Base-by-base conservation (phyloP, 2,888 invertebrate species). In the Tinea trinotella region DNA sequence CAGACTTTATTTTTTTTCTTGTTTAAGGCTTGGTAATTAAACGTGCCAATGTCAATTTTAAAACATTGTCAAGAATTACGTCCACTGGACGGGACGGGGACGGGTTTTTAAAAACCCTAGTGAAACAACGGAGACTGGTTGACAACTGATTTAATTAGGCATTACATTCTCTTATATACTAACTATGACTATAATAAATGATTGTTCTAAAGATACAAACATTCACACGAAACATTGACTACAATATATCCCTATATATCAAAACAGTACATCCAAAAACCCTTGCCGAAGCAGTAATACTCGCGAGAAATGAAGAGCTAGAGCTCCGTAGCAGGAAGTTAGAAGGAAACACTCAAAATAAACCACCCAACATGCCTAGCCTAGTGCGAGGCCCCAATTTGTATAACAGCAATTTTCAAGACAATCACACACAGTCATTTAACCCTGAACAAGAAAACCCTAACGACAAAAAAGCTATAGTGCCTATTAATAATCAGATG, bases 231-330 rank as follows among this genome's bases (percentile, higher is more conserved):
- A 49, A 49, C 12, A 9, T 49, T 17, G 22, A 20, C 3, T 22
- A 49, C 13, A 20, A 49, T 18, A 49, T 49, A 49, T 5, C 20
- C 2, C 9, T 49, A 49, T 6, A 6, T 4, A 22, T 49, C 3
- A 49, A 12, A 20, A 22, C 20, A 3, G 3, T 3, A 7, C 49
- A 49, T 6, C 49, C 49, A 6, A 49, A 18, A 49, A 13, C 13
- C 2, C 20, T 49, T 6, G 49, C 18, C 18, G 13, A 3, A 2
- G 49, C 49, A 10, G 20, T 49, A 20, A 22, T 22, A 9, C 13
- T 49, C 10, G 49, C 49, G 3, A 3, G 49, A 20, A 19, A 49
- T 5, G 49, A 49, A n/a, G 49, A 46, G 17, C 13, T 46, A n/a
- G 17, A 46, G 17, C 18, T 17, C 18, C 13, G 17, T 6, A 46